Percentiles rank a stretch among this genome's conserved stretches.
Conservation (phyloP, 2,888 invertebrate species). For the Apamea anceps region DNA sequence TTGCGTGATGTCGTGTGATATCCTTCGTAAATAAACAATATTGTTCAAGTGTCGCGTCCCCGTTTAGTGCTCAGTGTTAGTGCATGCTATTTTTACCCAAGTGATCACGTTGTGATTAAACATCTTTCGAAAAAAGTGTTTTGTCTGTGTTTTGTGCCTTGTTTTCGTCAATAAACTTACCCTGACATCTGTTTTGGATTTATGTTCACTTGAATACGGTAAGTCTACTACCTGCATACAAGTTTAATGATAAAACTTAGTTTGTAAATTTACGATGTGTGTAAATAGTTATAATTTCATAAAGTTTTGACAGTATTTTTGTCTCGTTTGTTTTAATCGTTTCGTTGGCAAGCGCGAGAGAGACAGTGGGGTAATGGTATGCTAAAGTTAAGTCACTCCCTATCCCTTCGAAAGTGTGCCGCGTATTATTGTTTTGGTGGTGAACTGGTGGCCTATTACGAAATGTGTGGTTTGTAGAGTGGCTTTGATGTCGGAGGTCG, state of each 20-base stretch:
- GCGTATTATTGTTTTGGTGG: slow-evolving; percentile 85
- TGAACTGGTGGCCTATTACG: slow-evolving; percentile 79
- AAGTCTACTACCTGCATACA: slow-evolving; percentile 70
- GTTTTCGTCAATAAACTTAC: slow-evolving; percentile 84
- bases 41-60: slow-evolving; percentile 75
- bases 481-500: slow-evolving; percentile 70
- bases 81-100: slow-evolving; percentile 78
- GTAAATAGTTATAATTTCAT: slow-evolving; percentile 79
- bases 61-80: slow-evolving; percentile 77
- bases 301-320: slow-evolving; percentile 83
- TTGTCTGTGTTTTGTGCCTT: slow-evolving; percentile 86
- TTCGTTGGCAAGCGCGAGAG: slow-evolving; percentile 74
- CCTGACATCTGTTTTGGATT: slow-evolving; percentile 86
- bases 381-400: slow-evolving; percentile 77
- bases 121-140: slow-evolving; percentile 79
- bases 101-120: slow-evolving; percentile 78
- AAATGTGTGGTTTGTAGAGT: slow-evolving; percentile 76
- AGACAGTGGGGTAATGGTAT: slow-evolving; percentile 74
- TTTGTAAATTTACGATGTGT: slow-evolving; percentile 72
- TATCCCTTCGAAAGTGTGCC: slow-evolving; percentile 85
- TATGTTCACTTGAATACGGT: slow-evolving; percentile 88
- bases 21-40: slow-evolving; percentile 84
- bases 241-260: slow-evolving; percentile 55
- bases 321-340: slow-evolving; percentile 74
- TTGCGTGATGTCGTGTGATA: slow-evolving; percentile 77